phyloP scores from a whole-genome alignment of 2,113 vertebrate genomes.

The Balaeniceps rex region DNA sequence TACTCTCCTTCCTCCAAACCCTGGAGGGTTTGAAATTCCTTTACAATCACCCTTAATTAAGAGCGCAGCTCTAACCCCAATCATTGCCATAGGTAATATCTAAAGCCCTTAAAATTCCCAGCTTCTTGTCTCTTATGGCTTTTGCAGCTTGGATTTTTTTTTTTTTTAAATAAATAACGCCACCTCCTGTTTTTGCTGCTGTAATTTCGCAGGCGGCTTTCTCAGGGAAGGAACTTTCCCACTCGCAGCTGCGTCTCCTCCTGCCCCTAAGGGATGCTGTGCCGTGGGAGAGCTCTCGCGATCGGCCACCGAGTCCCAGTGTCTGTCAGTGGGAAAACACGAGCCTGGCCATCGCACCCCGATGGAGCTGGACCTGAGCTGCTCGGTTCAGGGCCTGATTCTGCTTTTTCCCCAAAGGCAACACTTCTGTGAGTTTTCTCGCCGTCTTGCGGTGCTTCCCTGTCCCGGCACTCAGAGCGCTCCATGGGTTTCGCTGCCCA shows the following conservation, averaged over 20 bases:
- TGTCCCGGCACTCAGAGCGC: accelerated
- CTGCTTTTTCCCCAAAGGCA: background rate
- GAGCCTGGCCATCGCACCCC: background rate
- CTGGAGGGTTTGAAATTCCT: background rate
- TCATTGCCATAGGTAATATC: accelerated
- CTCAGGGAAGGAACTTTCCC: background rate
- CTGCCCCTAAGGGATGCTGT: background rate
- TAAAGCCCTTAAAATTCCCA: background rate
- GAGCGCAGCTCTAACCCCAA: background rate
- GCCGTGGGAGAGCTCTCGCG: background rate
- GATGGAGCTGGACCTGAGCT: background rate
- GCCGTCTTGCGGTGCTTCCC: accelerated
- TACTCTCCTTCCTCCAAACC: background rate
- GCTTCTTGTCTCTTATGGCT: background rate
- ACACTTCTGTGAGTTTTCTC: background rate
- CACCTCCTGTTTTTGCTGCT: background rate
- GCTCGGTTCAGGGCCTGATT: background rate
- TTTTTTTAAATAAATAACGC: background rate
- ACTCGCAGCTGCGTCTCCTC: background rate
- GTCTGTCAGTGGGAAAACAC: background rate
- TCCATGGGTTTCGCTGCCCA: background rate
- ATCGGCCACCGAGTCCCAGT: accelerated
- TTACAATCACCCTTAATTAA: background rate
- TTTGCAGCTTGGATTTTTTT: background rate
- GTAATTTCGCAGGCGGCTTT: background rate